phyloP scores from a whole-genome alignment of 2,888 invertebrate species.

The Mellilla xanthometata region DNA sequence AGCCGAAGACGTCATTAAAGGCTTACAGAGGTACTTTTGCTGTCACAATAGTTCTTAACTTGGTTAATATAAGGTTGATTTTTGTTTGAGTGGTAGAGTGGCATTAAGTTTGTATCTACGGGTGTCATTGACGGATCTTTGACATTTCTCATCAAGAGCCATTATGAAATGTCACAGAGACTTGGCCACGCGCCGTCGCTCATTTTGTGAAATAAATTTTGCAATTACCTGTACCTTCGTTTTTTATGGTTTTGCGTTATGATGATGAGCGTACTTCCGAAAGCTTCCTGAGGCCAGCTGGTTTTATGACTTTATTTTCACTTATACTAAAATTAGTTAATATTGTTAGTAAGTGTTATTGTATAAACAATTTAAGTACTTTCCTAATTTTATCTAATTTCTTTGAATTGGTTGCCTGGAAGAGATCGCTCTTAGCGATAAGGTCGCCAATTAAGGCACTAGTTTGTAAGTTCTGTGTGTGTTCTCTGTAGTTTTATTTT shows the following conservation, averaged over 20 bases:
- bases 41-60: conserved; percentile 10
- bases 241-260: conserved; percentile 24
- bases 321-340: no score
- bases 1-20: conserved; percentile 46
- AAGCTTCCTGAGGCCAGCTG: no score
- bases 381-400: no score
- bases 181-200: conserved; percentile 30
- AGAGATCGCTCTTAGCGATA: no score
- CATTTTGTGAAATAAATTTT: conserved; percentile 29
- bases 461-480: no score
- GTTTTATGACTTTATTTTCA: no score
- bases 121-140: conserved; percentile 53
- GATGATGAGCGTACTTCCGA: conserved; percentile 22
- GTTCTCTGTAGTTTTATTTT: no score
- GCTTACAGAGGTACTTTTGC: conserved; percentile 4
- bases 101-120: conserved; percentile 7
- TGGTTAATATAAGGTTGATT: conserved; percentile 3
- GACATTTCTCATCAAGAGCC: conserved; percentile 50
- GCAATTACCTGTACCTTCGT: conserved; percentile 26
- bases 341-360: no score
- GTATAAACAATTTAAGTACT: no score
- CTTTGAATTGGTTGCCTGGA: no score
- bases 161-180: conserved; percentile 42
- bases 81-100: not conserved
- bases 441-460: no score